Evolutionary conservation across 2,888 invertebrate genomes (phyloP).

Genomic region (Volucella bombylans): DNA sequence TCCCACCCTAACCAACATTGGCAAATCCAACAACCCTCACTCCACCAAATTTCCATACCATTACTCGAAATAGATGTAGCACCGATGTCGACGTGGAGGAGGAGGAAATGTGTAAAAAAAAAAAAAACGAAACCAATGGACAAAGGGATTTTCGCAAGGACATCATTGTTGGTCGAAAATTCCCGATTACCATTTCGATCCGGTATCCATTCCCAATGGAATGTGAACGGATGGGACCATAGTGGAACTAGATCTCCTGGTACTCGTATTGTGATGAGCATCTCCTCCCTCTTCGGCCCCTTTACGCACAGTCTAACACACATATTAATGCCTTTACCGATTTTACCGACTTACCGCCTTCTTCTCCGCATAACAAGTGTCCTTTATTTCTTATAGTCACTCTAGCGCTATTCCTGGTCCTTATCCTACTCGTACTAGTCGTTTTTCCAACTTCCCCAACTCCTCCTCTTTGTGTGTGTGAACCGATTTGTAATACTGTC

Average conservation of each 20-base stretch:
- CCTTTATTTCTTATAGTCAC: slow-evolving; percentile 53
- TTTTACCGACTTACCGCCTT: background rate
- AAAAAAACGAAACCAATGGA: slow-evolving; percentile 36
- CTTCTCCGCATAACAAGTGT: slow-evolving; percentile 54
- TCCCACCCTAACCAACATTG: background rate
- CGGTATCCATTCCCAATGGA: slow-evolving; percentile 56
- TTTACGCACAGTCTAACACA: slow-evolving; percentile 31
- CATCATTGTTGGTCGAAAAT: slow-evolving; percentile 64
- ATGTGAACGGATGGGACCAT: background rate
- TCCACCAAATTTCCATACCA: slow-evolving; percentile 53
- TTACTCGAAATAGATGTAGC: slow-evolving; percentile 24
- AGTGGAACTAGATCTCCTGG: background rate
- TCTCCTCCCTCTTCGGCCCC: slow-evolving; percentile 1
- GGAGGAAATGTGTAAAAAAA: background rate
- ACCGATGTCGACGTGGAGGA: background rate
- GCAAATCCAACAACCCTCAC: too few species aligned
- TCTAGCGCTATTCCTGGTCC: background rate
- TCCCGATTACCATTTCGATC: slow-evolving; percentile 62
- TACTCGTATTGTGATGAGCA: slow-evolving; percentile 16
- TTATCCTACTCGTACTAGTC: slow-evolving; percentile 20
- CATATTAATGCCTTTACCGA: slow-evolving; percentile 23
- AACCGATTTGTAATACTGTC: slow-evolving; percentile 77
- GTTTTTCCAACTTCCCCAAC: slow-evolving; percentile 28
- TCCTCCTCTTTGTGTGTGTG: slow-evolving; percentile 40
- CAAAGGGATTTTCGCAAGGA: slow-evolving; percentile 67